A percentile compares a stretch with the other conserved stretches of the same genome.
phyloP scores from a whole-genome alignment of 2,113 vertebrate genomes.

The Amblyopsis rosae region DNA sequence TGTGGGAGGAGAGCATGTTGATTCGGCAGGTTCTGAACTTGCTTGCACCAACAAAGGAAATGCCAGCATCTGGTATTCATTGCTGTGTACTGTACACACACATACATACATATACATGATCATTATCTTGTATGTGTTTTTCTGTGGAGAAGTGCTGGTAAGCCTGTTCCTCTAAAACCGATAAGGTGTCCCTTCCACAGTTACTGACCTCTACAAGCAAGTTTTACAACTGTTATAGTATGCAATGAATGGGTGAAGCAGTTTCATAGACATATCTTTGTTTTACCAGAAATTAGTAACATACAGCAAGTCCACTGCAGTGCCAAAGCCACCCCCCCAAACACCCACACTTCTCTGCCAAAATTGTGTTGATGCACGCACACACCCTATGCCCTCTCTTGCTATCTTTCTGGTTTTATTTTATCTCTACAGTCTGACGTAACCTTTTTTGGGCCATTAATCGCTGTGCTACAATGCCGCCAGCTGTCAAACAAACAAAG shows the following conservation, averaged over 20 bases:
- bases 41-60: constrained; percentile 76
- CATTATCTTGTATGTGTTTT: not conserved
- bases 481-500: constrained; percentile 69
- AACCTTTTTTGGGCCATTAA: constrained; percentile 67
- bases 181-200: constrained; percentile 48
- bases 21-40: constrained; percentile 72
- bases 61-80: constrained; percentile 75
- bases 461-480: constrained; percentile 42
- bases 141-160: constrained; percentile 36
- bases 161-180: constrained; percentile 35
- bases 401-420: constrained; percentile 60
- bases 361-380: constrained; percentile 16
- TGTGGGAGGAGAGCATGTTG: constrained; percentile 68
- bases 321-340: constrained; percentile 74
- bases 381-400: constrained; percentile 13
- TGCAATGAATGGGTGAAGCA: constrained; percentile 55
- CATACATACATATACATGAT: constrained; percentile 3
- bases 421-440: constrained; percentile 53
- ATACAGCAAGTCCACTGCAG: constrained; percentile 59
- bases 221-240: constrained; percentile 45
- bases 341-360: constrained; percentile 69
- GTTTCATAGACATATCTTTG: constrained; percentile 58
- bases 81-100: constrained; percentile 51
- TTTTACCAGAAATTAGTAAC: constrained; percentile 63
- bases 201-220: constrained; percentile 55